Base-by-base conservation (phyloP, 2,113 vertebrate genomes). In the Nothocercus julius region DNA sequence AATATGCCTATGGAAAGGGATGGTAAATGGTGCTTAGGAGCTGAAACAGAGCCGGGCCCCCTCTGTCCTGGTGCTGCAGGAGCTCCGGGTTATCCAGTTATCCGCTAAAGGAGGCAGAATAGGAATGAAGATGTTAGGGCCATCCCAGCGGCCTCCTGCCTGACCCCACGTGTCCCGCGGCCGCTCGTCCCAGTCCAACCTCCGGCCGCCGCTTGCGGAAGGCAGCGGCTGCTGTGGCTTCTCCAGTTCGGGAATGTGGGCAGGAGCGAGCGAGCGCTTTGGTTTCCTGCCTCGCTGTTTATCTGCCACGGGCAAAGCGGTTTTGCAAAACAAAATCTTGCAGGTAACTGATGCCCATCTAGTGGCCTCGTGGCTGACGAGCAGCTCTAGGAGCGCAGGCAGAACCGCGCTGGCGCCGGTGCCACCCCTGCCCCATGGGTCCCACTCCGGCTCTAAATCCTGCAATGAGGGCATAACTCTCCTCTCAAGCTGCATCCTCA, bases 1-100 rank as follows among this genome's bases (percentile, higher is more conserved):
- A 28, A 28, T 54, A 16, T n/a, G 4, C 27, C 27, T 3, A 1
- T 2, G 4, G 9, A 25, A 0, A 4, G 38, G 80, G 40, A 80
- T 66, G 16, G 38, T 0, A 22, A 25, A 45, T 3, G 69, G 73
- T 61, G 66, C 66, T 0, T 1, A 7, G 77, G 45, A 30, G 76
- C 63, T 13, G n/a, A 11, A 45, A 2, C 30, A 12, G 54, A 51
- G 11, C 34, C 11, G 21, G n/a, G 53, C 72, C 47, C 76, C 45
- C 53, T 4, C 11, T 0, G 0, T n/a, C 4, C 11, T 3, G 9
- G 4, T n/a, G 8, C 51, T 3, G 58, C 1, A 0, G 17, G 58
- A 87, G 40, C 44, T 45, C 49, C 40, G 3, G 0, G 7, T 5
- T 15, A 0, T 20, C 7, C 2, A 54, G 51, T 21, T 54, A 15